Evolutionary conservation across 2,888 invertebrate species (phyloP).

Genomic region (Holacanthella duospinosa): DNA sequence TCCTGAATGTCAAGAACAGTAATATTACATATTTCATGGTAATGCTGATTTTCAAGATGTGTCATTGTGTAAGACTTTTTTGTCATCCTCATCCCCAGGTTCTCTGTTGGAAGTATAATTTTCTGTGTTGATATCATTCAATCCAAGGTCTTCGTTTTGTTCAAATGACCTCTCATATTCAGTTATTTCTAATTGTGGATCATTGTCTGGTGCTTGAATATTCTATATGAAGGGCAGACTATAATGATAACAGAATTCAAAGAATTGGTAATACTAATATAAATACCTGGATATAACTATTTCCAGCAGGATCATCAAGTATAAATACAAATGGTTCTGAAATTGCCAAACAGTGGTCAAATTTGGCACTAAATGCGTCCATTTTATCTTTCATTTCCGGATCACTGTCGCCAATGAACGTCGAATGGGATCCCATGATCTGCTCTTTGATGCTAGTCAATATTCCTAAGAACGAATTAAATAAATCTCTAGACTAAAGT

Average conservation of each 20-base stretch:
- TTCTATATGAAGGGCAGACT: conserved; percentile 46
- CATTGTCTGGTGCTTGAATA: conserved; percentile 53
- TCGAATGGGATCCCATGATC: conserved; percentile 54
- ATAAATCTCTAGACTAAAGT: too few relatives aligned
- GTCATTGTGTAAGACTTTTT: too few relatives aligned
- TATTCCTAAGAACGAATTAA: conserved; percentile 52
- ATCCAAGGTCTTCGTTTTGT: conserved; percentile 88
- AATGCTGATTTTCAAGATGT: too few relatives aligned
- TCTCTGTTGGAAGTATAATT: background rate
- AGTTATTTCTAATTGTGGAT: conserved; percentile 60
- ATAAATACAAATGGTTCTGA: conserved; percentile 59
- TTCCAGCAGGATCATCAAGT: conserved; percentile 93
- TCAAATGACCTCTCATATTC: conserved; percentile 74
- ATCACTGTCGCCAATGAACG: conserved; percentile 60
- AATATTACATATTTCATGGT: too few relatives aligned
- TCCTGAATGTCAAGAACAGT: background rate
- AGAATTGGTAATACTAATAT: too few relatives aligned
- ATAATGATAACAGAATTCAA: background rate
- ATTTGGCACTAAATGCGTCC: conserved; percentile 52
- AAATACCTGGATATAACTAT: conserved; percentile 74
- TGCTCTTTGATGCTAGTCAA: conserved; percentile 67
- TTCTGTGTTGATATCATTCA: conserved; percentile 92
- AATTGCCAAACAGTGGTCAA: conserved; percentile 57
- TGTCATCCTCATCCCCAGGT: background rate
- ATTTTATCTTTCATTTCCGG: conserved; percentile 48